Base-by-base conservation (phyloP, 1,140 invertebrate species). In the Atopsyche davidsoni region DNA sequence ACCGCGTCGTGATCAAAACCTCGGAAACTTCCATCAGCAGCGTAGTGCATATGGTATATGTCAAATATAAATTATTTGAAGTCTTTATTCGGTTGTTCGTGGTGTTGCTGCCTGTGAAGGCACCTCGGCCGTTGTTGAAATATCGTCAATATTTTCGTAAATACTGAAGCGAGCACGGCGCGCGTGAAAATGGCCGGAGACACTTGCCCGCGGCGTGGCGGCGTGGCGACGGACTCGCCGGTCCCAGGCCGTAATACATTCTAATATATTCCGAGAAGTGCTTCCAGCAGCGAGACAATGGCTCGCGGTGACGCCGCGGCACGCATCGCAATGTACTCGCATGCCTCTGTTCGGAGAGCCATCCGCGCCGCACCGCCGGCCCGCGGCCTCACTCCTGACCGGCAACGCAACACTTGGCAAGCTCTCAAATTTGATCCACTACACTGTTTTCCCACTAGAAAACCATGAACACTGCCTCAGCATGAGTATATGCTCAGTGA, bases 221-320 rank as follows among this genome's bases (percentile, higher is more conserved):
- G 43, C 47, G 48, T 48, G 53, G 51, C 42, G 47, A 51, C 47
- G 43, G 38, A 51, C 51, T 51, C 41, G 51, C 53, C 53, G 43
- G 47, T 55, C 39, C 46, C 31, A 17, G 38, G 24, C 23, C 40
- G 39, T 52, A 56, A 56, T 56, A 56, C 47, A 56, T 56, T 56
- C 52, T 51, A 56, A 56, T 56, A 46, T 51, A 51, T 56, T 56
- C 54, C 40, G 25, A 56, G 54, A 56, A 56, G 45, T 46, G 44
- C 22, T 50, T 49, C 54, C 18, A 28, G 16, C 18, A 56, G 16
- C 18, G 52, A 56, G 49, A 56, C 54, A 56, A 56, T 56, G 49
- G 49, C 44, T 51, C 21, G 46, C 45, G 49, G 40, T 51, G 49
- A 38, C 49, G 40, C 42, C 24, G 22, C 31, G 46, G 32, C 39